Base-by-base conservation (phyloP, 2,113 vertebrate species). In the Megalops atlanticus region DNA sequence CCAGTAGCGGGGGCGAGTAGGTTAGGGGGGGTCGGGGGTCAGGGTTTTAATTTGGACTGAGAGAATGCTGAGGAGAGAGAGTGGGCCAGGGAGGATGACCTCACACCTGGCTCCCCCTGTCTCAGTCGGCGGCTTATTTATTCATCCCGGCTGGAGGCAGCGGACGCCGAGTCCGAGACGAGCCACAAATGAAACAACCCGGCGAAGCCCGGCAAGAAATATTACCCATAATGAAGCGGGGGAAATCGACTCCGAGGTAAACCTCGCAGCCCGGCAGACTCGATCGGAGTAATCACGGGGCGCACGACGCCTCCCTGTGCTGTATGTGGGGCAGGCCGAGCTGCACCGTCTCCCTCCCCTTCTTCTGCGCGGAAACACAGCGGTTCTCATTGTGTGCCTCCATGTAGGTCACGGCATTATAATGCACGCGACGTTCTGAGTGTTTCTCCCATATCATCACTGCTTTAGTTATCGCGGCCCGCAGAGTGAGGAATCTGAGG, bases 1-100 rank as follows among this genome's bases (percentile, higher is more conserved):
- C 18, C n/a, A 24, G 24, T 58, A 10, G 58, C 10, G n/a, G n/a
- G n/a, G n/a, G n/a, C n/a, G n/a, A n/a, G n/a, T n/a, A n/a, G n/a
- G n/a, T n/a, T n/a, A n/a, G n/a, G n/a, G 12, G 58, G 12, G 58
- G 58, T 64, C 4, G n/a, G 58, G 31, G 58, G 58, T 27, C 58
- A 7, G 58, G 58, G 58, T 64, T 64, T 64, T 64, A 64, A 64
- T 64, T 64, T 64, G 58, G 58, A 64, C 11, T 24, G 58, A 64
- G 58, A 64, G 58, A 31, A 45, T 45, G 43, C 14, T 6, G 14
- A 45, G 43, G 43, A 45, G 43, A 45, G 43, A 45, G 43, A n/a
- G 43, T 45, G 43, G 58, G 58, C 4, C 58, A 64, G 58, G n/a
- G n/a, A 4, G 11, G 24, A 31, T 64, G 58, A 64, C 58, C 58